phyloP scores from a whole-genome alignment of 2,888 invertebrate genomes.

The Hydriomena furcata region DNA sequence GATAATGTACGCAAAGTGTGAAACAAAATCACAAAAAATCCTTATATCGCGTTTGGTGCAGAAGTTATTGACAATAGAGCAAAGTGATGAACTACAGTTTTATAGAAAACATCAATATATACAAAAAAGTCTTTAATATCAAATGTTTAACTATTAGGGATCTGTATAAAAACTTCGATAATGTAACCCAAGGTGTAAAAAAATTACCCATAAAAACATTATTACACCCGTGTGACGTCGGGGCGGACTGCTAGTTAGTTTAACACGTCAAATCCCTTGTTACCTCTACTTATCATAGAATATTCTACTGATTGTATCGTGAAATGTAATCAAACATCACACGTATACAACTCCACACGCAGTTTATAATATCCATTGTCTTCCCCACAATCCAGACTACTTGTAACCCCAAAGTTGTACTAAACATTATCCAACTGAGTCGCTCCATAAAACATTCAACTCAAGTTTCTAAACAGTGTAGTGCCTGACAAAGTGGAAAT shows the following conservation, averaged over 20 bases:
- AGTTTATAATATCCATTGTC: constrained; percentile 24
- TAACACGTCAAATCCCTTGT: not conserved
- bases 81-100: too few relatives aligned
- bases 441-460: constrained; percentile 34
- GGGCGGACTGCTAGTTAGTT: not conserved
- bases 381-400: constrained; percentile 25
- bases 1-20: too few relatives aligned
- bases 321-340: constrained; percentile 9
- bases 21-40: too few relatives aligned
- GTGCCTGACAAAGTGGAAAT: constrained; percentile 43
- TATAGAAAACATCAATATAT: too few relatives aligned
- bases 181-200: too few relatives aligned
- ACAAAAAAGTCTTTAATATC: too few relatives aligned
- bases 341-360: constrained; percentile 19
- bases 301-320: not conserved
- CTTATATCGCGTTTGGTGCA: too few relatives aligned
- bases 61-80: too few relatives aligned
- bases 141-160: too few relatives aligned
- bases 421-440: constrained; percentile 34
- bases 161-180: too few relatives aligned
- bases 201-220: too few relatives aligned
- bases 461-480: constrained; percentile 37
- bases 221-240: too few relatives aligned
- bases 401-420: constrained; percentile 31
- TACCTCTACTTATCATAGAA: not conserved